These are phyloP conservation scores for Seira musarum DNA, from an alignment of 2,888 invertebrate species.

Conservation along the genomic window DNA sequence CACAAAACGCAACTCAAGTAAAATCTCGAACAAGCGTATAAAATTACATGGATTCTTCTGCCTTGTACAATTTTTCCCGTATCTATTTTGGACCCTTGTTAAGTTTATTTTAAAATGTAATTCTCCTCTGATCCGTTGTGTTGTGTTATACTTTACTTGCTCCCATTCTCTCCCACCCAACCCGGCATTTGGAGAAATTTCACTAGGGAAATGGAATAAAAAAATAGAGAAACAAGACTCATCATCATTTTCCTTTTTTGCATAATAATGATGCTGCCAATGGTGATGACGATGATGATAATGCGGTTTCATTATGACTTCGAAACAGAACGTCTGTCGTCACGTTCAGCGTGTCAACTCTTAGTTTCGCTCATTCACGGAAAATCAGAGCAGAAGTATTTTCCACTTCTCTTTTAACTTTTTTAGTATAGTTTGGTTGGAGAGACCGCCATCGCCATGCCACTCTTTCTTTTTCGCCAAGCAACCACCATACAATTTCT, in stretches of 20 bases:
- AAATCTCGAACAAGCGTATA: neutral
- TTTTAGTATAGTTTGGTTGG: neutral
- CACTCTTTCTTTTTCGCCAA: neutral
- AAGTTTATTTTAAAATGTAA: neutral
- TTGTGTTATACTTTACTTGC: no score
- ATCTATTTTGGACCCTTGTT: constrained; percentile 4
- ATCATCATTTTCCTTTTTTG: constrained; percentile 33
- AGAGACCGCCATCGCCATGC: neutral
- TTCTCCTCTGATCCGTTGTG: no score
- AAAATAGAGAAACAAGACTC: constrained; percentile 20
- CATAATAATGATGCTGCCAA: constrained; percentile 8
- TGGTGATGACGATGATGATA: constrained; percentile 37
- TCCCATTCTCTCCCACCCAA: neutral
- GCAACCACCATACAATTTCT: neutral
- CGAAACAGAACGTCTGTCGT: constrained; percentile 48
- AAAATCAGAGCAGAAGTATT: constrained; percentile 7
- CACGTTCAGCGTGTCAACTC: constrained; percentile 41
- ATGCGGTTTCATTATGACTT: constrained; percentile 56
- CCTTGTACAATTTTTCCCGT: neutral
- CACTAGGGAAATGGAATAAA: constrained; percentile 15
- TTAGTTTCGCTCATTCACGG: neutral
- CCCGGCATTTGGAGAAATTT: neutral
- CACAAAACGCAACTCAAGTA: constrained; percentile 1
- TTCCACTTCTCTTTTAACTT: neutral
- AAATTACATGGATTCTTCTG: constrained; percentile 2